Percentiles rank a stretch among this genome's conserved stretches.
Evolutionary conservation across 2,797 vertebrate genomes (phyloP).

Genomic region (Squalus acanthias): DNA sequence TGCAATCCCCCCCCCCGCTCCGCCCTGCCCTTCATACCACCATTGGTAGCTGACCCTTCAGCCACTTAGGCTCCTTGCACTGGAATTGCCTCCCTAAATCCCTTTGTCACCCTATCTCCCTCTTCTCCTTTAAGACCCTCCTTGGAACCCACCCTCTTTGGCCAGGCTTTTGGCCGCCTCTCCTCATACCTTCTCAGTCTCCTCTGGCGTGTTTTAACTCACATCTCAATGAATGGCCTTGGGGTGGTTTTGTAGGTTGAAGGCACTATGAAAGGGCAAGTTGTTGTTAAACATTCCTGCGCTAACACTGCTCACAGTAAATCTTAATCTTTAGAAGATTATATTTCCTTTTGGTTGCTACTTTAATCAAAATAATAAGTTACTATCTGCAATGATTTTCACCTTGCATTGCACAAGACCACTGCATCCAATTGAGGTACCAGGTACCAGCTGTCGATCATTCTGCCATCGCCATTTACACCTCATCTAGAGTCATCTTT

Average conservation of each 20-base stretch:
- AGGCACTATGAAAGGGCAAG: no score
- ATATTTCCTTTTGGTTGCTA: no score
- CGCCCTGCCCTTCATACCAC: not conserved
- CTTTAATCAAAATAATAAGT: no score
- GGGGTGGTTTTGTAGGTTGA: no score
- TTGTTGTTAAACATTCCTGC: no score
- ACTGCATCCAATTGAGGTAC: not conserved
- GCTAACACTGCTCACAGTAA: no score
- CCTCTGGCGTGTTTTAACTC: not conserved
- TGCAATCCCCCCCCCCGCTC: not conserved
- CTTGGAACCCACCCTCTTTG: not conserved
- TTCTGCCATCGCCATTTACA: no score
- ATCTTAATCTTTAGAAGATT: no score
- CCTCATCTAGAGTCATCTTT: no score
- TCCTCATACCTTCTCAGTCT: not conserved
- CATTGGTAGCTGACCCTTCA: not conserved
- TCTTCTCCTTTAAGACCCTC: not conserved
- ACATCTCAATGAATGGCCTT: not conserved
- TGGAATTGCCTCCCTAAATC: not conserved
- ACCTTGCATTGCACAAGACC: not conserved
- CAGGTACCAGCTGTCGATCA: no score
- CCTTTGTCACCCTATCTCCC: not conserved
- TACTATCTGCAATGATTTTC: no score
- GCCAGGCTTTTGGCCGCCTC: not conserved
- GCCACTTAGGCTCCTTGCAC: not conserved